phyloP scores from a whole-genome alignment of 2,888 invertebrate species.

The Luperina nickerlii region DNA sequence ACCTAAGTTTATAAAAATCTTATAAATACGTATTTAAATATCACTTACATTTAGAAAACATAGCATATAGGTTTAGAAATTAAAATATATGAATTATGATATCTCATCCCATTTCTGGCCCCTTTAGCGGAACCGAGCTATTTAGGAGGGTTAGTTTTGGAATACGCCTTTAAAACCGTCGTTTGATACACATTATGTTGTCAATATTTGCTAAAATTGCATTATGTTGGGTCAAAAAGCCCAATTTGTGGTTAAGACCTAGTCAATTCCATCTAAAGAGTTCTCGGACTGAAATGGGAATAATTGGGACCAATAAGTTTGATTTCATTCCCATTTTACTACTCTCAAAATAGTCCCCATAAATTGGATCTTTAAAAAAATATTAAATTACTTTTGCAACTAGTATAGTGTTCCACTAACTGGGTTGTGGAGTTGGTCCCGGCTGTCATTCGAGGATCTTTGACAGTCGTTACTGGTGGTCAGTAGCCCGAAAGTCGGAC shows the following conservation, averaged over 20 bases:
- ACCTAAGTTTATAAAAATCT: not conserved
- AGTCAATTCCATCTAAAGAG: not conserved
- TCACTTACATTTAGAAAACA: not conserved
- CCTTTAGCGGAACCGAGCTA: not conserved
- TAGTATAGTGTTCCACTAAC: not conserved
- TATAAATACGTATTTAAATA: not conserved
- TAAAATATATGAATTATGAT: not conserved
- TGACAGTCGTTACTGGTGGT: no score
- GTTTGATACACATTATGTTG: not conserved
- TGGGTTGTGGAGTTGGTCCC: not conserved
- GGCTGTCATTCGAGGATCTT: no score
- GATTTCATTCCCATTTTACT: not conserved
- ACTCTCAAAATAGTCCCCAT: not conserved
- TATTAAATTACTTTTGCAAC: not conserved
- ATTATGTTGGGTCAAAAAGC: not conserved
- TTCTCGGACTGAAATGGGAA: not conserved
- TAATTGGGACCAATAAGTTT: not conserved
- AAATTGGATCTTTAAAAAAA: no score
- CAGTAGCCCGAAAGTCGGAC: no score
- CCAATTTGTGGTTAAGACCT: not conserved
- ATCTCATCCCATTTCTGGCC: not conserved
- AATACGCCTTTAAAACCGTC: not conserved
- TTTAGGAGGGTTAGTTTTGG: not conserved
- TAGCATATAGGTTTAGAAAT: constrained; percentile 35
- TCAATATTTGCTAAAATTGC: not conserved